Base-by-base conservation (phyloP, 2,113 vertebrate genomes). In the Leuciscus idus region DNA sequence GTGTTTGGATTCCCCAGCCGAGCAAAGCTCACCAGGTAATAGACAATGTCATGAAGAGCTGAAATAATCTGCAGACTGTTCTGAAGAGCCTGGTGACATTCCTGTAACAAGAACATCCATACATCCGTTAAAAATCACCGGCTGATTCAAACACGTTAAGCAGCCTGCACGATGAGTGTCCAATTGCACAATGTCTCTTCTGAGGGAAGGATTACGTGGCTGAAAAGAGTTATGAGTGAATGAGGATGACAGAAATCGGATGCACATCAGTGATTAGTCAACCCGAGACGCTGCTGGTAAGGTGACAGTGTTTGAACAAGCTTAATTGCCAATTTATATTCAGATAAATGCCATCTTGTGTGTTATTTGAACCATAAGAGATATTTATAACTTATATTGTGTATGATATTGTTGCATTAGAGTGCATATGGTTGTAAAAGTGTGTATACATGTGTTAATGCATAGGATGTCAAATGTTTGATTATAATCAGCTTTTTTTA, bases 11-110 rank as follows among this genome's bases (percentile, higher is more conserved):
- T 94, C 87, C 93, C 94, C 80, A 96, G 92, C 1, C 92, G 92
- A 88, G 93, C 91, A 85, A 95, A 95, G 88, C 91, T 92, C 83
- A 95, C 92, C 88, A 95, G 84, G 89, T 94, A 96, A 0, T 78
- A 92, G 90, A 95, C n/a, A 0, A 95, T 55, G 1, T 94, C 91
- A 0, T 94, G 94, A 84, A 96, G 92, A 36, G 93, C 48, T 26
- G 91, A 93, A 0, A 89, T 68, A 2, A 96, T 93, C 89, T 91
- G 91, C 21, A 95, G 90, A 10, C 92, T 94, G 55, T 92, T 90
- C 28, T 86, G 89, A n/a, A 95, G 92, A 85, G 93, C 91, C 77
- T 86, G 76, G 7, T 30, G 33, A 86, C 92, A 90, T 0, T 75
- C 89, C 93, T 94, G 90, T 19, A 81, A 85, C 39, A 81, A 28